Conservation (phyloP, 2,888 invertebrate species). For the Lasioglossum figueresi region DNA sequence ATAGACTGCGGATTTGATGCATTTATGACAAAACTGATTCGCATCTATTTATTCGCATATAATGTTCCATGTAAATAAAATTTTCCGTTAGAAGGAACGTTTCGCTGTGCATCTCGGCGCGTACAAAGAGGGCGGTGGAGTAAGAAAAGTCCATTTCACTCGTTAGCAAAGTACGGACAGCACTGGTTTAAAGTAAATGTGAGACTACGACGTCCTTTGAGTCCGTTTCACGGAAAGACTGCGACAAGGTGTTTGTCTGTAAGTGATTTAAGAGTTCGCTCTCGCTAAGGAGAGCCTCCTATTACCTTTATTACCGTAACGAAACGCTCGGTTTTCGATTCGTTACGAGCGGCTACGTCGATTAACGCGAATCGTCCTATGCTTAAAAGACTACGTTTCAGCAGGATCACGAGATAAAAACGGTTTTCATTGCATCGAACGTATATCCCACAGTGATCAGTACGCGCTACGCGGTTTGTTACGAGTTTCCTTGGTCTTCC, state of each 20-base stretch:
- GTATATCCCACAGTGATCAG: slow-evolving; percentile 66
- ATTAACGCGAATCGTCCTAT: slow-evolving; percentile 44
- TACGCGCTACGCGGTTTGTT: slow-evolving; percentile 49
- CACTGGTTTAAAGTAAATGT: slow-evolving; percentile 20
- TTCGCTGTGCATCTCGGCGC: background rate
- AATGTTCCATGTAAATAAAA: slow-evolving; percentile 2
- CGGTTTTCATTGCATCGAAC: slow-evolving; percentile 38
- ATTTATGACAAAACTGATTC: no score
- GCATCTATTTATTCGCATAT: background rate
- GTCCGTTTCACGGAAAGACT: slow-evolving; percentile 33
- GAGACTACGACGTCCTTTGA: slow-evolving; percentile 37
- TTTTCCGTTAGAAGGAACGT: background rate
- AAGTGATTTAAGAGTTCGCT: slow-evolving; percentile 3
- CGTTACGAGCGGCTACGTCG: slow-evolving; percentile 6
- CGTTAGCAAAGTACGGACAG: slow-evolving; percentile 1
- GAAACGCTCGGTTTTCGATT: slow-evolving; percentile 11
- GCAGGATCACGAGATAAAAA: slow-evolving; percentile 14
- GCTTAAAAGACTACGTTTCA: slow-evolving; percentile 42
- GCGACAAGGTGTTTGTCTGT: slow-evolving; percentile 25
- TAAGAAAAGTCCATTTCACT: background rate
- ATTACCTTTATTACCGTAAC: slow-evolving; percentile 36
- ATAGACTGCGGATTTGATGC: no score
- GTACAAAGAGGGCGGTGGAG: background rate
- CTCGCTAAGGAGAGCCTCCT: slow-evolving; percentile 28
- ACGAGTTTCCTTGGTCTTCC: slow-evolving; percentile 67